phyloP scores from a whole-genome alignment of 2,113 vertebrate species.

The Pituophis catenifer region DNA sequence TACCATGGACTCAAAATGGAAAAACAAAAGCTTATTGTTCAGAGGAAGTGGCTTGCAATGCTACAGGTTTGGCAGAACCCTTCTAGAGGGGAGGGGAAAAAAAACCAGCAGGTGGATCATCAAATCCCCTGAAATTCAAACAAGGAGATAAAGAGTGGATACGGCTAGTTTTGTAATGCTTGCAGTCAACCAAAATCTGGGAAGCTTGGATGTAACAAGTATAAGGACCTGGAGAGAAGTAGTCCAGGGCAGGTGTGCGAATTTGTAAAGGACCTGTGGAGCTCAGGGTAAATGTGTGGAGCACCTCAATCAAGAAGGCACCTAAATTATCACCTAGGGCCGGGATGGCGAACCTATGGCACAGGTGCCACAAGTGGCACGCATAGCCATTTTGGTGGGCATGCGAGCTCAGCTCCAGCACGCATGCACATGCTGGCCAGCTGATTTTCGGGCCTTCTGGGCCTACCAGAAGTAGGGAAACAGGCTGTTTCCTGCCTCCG shows the following conservation, averaged over 20 bases:
- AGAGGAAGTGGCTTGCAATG: not conserved
- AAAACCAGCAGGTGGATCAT: not conserved
- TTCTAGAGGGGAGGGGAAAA: not conserved
- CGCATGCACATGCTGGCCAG: no score
- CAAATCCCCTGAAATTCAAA: not conserved
- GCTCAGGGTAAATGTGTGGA: not conserved
- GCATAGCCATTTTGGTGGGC: no score
- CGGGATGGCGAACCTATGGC: no score
- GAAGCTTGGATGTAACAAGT: not conserved
- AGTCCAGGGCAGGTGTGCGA: not conserved
- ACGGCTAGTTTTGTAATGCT: not conserved
- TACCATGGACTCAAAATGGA: slow-evolving; percentile 1
- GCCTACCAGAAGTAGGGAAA: no score
- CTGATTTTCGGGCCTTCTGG: no score
- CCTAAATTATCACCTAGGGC: not conserved
- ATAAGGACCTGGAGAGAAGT: not conserved
- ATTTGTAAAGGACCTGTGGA: not conserved
- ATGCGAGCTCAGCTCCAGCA: no score
- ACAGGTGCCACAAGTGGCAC: no score
- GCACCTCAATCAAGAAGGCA: not conserved
- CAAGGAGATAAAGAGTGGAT: not conserved
- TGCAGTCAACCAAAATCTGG: not conserved
- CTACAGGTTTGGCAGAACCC: not conserved
- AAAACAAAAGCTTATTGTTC: not conserved
- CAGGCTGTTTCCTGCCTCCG: no score